A percentile compares a stretch with the other conserved stretches of the same genome.
Evolutionary conservation across 2,113 vertebrate genomes (phyloP).

Genomic region (Sturnus vulgaris): DNA sequence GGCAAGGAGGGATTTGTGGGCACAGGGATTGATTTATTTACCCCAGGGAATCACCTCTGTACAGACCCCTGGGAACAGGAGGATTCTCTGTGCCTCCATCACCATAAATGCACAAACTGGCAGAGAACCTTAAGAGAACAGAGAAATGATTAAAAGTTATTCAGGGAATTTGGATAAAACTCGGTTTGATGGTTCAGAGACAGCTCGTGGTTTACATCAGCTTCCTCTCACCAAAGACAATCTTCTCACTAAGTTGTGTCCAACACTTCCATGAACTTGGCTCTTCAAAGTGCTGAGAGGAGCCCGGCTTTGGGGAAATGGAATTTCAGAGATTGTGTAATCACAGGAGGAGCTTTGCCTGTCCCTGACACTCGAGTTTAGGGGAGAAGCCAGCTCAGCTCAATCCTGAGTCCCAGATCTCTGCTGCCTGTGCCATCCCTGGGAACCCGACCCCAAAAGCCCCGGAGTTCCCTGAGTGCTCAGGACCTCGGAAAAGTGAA

Average conservation of each 20-base stretch:
- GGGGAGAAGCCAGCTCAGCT: not conserved
- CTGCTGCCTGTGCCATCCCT: not conserved
- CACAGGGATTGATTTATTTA: not conserved
- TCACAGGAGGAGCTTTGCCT: not conserved
- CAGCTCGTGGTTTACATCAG: not conserved
- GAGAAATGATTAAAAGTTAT: not conserved
- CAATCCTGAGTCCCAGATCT: fast-evolving
- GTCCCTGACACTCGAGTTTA: fast-evolving
- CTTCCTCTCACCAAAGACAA: not conserved
- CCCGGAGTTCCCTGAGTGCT: not conserved
- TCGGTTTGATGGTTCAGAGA: not conserved
- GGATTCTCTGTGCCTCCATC: not conserved
- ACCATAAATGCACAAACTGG: not conserved
- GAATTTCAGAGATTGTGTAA: fast-evolving
- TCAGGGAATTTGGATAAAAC: not conserved
- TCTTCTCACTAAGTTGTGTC: not conserved
- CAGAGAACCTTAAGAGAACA: not conserved
- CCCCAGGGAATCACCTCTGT: fast-evolving
- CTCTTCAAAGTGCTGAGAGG: not conserved
- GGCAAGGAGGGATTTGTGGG: not conserved
- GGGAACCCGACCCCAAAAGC: not conserved
- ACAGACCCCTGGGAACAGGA: not conserved
- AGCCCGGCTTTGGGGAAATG: not conserved
- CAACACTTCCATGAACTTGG: not conserved
- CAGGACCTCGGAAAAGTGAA: not conserved